Evolutionary conservation across 2,797 vertebrate genomes (phyloP), one percentile per base, ranked within the genome.

Genomic region (Craterocephalus amniculus): DNA sequence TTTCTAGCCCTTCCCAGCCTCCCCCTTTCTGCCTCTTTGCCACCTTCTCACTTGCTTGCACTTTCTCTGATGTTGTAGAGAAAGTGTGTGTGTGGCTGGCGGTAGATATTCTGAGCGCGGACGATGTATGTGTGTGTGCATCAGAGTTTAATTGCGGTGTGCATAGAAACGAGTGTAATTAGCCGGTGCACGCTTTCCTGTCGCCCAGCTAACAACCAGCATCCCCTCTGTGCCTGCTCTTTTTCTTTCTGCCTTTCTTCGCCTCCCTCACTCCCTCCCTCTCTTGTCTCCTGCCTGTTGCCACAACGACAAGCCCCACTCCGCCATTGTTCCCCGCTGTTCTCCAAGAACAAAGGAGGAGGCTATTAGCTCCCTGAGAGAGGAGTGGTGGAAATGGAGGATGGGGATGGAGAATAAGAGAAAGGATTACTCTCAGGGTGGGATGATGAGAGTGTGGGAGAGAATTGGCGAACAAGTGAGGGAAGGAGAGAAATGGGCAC

Each of bases 311-410:
- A 81, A 91, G 85, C 88, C 87, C 83, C 89, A 86, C 88, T 90
- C 84, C 73, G 68, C 89, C 87, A 90, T 91, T 92, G 91, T 93
- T 93, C 90, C 89, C 89, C 18, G 88, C 90, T 92, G 91, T 91
- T 92, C 89, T 85, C 90, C 85, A 90, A 92, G 92, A 93, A 93
- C 92, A 94, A 94, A 94, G 87, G 91, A 93, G 85, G 86, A 91
- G 89, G 90, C 92, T 94, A 94, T 94, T 93, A 91, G 89, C 89
- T 91, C 87, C 80, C 87, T 69, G 79, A 86, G 88, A 90, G 85
- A 86, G 81, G 85, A 87, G 89, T 85, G 83, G 79, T 84, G 80
- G 90, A 92, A 91, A 88, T 88, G 76, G 90, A 88, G 87, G 85
- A 87, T 81, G 78, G 69, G 79, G 76, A 81, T 78, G 69, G 85